Percentiles rank a stretch among this genome's conserved stretches.
phyloP scores from a whole-genome alignment of 2,113 vertebrate genomes.

The Murina feae region DNA sequence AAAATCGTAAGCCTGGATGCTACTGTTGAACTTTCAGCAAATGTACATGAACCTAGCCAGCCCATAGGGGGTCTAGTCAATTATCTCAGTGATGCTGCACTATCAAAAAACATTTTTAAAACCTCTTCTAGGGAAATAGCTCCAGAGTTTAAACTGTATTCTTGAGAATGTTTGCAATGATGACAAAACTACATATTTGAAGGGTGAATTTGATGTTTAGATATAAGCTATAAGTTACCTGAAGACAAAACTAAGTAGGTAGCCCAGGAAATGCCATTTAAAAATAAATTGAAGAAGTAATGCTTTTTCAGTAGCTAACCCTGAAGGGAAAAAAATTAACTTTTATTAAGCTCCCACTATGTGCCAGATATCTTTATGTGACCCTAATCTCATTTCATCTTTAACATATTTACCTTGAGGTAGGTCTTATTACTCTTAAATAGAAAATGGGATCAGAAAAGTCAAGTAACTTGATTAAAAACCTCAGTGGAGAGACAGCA shows the following conservation, averaged over 20 bases:
- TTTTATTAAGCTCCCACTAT: neutral
- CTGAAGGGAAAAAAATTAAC: neutral
- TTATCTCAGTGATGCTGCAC: neutral
- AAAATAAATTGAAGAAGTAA: neutral
- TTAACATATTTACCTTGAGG: neutral
- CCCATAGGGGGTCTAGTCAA: neutral
- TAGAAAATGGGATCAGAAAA: neutral
- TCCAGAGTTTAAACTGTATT: neutral
- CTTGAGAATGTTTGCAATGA: neutral
- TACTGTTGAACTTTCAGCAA: neutral
- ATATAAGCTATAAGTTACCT: neutral
- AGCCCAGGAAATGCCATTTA: neutral
- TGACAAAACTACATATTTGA: neutral
- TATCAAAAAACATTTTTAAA: neutral
- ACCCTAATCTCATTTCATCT: neutral
- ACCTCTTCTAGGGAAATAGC: neutral
- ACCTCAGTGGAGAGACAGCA: too few species aligned
- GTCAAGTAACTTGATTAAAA: neutral
- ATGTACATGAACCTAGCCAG: neutral
- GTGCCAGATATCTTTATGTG: neutral
- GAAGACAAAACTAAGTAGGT: neutral
- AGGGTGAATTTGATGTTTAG: neutral
- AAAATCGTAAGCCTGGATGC: neutral
- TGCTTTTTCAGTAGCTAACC: neutral
- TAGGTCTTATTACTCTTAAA: neutral